Evolutionary conservation across 2,797 vertebrate species (phyloP), one percentile per base, ranked within the genome.

Genomic region (Cheirogaleus major): DNA sequence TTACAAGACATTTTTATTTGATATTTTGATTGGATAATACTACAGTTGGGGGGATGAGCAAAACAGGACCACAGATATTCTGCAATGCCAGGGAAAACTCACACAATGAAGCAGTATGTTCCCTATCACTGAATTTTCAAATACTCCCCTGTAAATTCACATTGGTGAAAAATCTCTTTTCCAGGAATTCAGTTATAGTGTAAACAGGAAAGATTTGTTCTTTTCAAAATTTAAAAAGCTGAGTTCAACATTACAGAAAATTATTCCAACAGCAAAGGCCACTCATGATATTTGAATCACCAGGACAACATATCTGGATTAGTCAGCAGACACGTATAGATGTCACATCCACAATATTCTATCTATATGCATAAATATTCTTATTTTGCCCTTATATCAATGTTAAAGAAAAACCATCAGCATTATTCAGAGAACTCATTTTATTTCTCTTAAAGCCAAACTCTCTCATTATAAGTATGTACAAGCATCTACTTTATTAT

Each of bases 141-240:
- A 91, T 63, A 63, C 4, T 6, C 17, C n/a, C 81, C 61, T 22
- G 8, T 23, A 87, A 82, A 57, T 38, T 67, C 69, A 35, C 35
- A 70, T 0, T 89, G 23, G 41, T 55, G 11, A 82, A 92, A 85
- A 85, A 23, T 7, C 8, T 78, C 32, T 92, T 85, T 89, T 84
- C 80, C 50, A 96, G 35, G 80, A 91, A 89, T 82, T 13, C 14
- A 85, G 57, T 57, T 35, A 72, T 15, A 94, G 25, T 65, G 43
- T 89, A 91, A 93, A 93, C 63, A 61, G 5, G 4, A 65, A 75
- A 75, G 38, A 25, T 85, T 27, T 69, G 38, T 85, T 67, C 38
- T 65, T 50, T 86, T 78, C 41, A 93, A 55, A 89, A 91, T 23
- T 83, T 83, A 61, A 83, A 95, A 92, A 89, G 12, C 20, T 59